Evolutionary conservation across 2,113 vertebrate genomes (phyloP), one percentile per base, ranked within the genome.

Genomic region (Barbus barbus): DNA sequence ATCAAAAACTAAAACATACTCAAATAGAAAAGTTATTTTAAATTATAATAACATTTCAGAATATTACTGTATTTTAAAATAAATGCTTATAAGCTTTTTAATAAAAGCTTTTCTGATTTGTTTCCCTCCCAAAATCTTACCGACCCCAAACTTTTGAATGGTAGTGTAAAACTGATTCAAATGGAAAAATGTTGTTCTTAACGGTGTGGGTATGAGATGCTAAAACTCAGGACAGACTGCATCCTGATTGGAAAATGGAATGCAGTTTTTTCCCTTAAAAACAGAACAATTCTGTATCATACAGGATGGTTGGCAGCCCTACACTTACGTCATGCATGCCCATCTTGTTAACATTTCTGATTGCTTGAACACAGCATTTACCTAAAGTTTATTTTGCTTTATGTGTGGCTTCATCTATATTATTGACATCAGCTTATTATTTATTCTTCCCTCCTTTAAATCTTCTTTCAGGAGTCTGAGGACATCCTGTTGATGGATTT

Each of bases 401-500:
- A 48, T 46, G 60, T 41, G 65, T 65, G 41, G 14, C 9, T 80
- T 48, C 24, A 67, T 80, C 26, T 22, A 18, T 61, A 16, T 7
- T 46, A 22, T n/a, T 60, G 31, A 16, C 53, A 65, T 80, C 24
- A 22, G n/a, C 60, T 13, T 38, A 41, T 31, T 8, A 24, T 26
- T 26, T 63, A 63, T 61, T 48, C 9, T 63, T 41, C 56, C 20
- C 18, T 48, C 65, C 20, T n/a, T 24, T 0, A 46, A 11, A 79
- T 83, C 20, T 77, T 76, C 11, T 65, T 48, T 28, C 48, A 96
- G 96, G 96, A 96, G 87, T 89, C 89, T 92, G 95, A 96, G 93
- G 95, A 96, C 90, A 93, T 95, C 91, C 95, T 96, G 78, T 95
- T 97, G 95, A 93, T 97, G 95, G 96, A 96, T 93, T 90, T 97